These are phyloP conservation scores for Chymomyza fuscimana DNA, from an alignment of 2,888 invertebrate genomes.

Conservation along the genomic window DNA sequence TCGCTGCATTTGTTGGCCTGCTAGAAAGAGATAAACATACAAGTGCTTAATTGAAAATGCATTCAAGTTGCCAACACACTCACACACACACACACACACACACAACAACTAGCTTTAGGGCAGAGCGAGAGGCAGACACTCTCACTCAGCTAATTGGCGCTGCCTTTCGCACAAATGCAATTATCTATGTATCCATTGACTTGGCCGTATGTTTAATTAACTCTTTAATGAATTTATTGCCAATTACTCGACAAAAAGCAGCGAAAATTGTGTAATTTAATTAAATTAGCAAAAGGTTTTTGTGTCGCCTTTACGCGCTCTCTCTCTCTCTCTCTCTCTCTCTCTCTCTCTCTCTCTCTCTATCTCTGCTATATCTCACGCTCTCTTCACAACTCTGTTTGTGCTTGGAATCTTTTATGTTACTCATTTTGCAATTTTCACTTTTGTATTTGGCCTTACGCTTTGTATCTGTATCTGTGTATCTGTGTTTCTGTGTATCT, in stretches of 20 bases:
- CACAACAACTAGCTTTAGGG: background rate
- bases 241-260: constrained; percentile 70
- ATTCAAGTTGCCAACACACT: constrained; percentile 30
- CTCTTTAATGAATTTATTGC: constrained; percentile 71
- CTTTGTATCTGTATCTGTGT: background rate
- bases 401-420: background rate
- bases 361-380: background rate
- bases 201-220: constrained; percentile 63
- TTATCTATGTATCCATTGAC: constrained; percentile 58
- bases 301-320: constrained; percentile 37
- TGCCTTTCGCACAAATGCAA: constrained; percentile 54
- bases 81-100: constrained; percentile 7
- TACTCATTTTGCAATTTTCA: constrained; percentile 57
- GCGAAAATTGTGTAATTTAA: constrained; percentile 70
- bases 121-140: background rate
- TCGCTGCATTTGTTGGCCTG: constrained; percentile 52
- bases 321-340: background rate
- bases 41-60: constrained; percentile 41
- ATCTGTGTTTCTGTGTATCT: background rate
- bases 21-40: background rate
- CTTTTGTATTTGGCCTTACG: constrained; percentile 65
- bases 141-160: constrained; percentile 31
- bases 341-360: background rate
- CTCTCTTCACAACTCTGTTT: background rate
- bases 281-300: constrained; percentile 71